phyloP scores from a whole-genome alignment of 2,113 vertebrate species.

The Phylloscopus whistleri region DNA sequence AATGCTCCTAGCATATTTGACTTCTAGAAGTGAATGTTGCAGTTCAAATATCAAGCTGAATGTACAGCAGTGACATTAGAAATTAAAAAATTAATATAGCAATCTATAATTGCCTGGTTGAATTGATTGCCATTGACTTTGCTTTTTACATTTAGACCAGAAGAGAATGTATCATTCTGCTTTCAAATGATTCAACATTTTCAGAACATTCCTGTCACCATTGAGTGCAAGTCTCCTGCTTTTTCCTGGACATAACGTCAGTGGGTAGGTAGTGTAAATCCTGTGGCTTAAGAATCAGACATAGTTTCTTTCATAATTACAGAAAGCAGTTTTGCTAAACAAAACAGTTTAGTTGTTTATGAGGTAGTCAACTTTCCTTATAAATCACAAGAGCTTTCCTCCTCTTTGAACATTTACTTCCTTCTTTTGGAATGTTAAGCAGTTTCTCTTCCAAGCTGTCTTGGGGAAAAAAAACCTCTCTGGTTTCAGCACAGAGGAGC shows the following conservation, averaged over 20 bases:
- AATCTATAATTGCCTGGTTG: not conserved
- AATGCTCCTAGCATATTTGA: not conserved
- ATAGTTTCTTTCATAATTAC: not conserved
- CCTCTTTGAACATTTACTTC: not conserved
- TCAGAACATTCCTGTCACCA: not conserved
- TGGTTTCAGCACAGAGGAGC: not conserved
- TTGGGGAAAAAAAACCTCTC: not conserved
- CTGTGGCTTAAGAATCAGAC: not conserved
- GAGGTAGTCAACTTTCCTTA: not conserved
- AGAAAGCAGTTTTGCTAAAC: not conserved
- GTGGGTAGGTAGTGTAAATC: not conserved
- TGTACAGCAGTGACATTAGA: not conserved
- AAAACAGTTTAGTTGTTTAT: not conserved
- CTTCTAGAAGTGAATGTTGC: not conserved
- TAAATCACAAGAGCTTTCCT: not conserved
- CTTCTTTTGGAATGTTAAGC: not conserved
- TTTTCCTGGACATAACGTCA: not conserved
- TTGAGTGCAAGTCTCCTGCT: not conserved
- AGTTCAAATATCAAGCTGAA: not conserved
- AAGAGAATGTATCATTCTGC: not conserved
- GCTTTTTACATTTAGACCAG: not conserved
- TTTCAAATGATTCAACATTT: not conserved
- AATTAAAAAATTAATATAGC: not conserved
- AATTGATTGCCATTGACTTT: not conserved
- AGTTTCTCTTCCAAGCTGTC: not conserved